Evolutionary conservation across 37 sponge, comb jelly and placozoan species (phyloP).

Genomic region (Eunapius fragilis): DNA sequence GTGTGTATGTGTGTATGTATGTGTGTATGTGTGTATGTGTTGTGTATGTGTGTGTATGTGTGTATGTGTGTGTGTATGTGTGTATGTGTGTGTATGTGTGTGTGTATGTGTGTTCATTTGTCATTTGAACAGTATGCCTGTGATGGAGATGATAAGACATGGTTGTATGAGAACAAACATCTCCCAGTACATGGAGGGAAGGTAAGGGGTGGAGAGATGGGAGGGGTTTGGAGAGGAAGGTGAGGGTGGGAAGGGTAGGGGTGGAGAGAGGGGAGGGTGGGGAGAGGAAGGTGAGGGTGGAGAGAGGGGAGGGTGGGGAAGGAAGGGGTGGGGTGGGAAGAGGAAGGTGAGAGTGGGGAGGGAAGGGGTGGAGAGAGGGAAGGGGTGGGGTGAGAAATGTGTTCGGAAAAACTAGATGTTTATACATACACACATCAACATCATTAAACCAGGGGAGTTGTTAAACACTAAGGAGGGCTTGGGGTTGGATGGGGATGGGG

Average conservation of each 20-base stretch:
- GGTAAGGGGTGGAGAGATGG: constrained; percentile 8
- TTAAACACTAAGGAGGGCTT: too few species aligned
- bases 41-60: background rate
- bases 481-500: too few species aligned
- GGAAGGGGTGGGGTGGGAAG: too few species aligned
- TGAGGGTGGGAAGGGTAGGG: background rate
- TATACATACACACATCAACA: too few species aligned
- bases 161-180: constrained; percentile 81
- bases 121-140: constrained; percentile 63
- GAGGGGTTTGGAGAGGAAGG: background rate
- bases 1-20: background rate
- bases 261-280: background rate
- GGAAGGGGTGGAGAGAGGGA: too few species aligned
- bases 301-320: too few species aligned
- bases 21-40: background rate
- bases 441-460: too few species aligned
- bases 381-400: too few species aligned
- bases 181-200: constrained; percentile 88
- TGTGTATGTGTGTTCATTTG: background rate
- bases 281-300: too few species aligned
- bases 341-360: too few species aligned
- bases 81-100: background rate
- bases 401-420: too few species aligned
- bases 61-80: background rate
- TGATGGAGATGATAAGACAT: constrained; percentile 86